Base-by-base conservation (phyloP, 2,797 vertebrate genomes). In the Nasua narica region DNA sequence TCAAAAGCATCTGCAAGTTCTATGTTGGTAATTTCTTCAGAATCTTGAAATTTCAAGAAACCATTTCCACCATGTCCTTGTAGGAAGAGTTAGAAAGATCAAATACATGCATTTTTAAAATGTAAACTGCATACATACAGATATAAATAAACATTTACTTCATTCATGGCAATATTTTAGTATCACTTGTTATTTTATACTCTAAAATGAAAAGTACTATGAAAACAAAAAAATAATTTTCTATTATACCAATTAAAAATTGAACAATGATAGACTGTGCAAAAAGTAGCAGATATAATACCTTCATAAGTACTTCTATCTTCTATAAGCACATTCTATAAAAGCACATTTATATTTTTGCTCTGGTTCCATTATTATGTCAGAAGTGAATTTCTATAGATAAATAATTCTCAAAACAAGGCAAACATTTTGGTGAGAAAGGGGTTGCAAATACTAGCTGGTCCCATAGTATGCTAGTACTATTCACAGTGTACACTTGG, bases 1-100 rank as follows among this genome's bases (percentile, higher is more conserved):
- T 99, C 99, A 98, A 99, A 99, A 13, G 99, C 99, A 95, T 99
- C 99, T 1, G 99, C 99, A 97, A 99, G 99, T 93, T 99, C 99
- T 97, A 99, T 99, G 58, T 99, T 99, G 92, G 99, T 99, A 92
- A 99, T 99, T 99, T 99, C 99, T 98, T 99, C 99, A 5, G 99
- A 99, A 98, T 99, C 99, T 98, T 99, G 99, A 98, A 99, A 99
- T 98, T 99, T 99, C 96, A 99, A 98, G 97, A 99, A 99, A 78
- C 99, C 99, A 69, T 99, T 99, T 94, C 99, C 99, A 18, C 99
- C 99, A 25, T 99, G 99, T 88, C 99, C 99, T 99, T 95, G 37
- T 0, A 79, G 25, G 23, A 97, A 97, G 95, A 97, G 70, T 12
- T 12, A 81, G 85, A 54, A 97, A 94, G 52, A 91, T 82, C 27